Evolutionary conservation across 2,113 vertebrate genomes (phyloP).

Genomic region (Cyprinodon tularosa): DNA sequence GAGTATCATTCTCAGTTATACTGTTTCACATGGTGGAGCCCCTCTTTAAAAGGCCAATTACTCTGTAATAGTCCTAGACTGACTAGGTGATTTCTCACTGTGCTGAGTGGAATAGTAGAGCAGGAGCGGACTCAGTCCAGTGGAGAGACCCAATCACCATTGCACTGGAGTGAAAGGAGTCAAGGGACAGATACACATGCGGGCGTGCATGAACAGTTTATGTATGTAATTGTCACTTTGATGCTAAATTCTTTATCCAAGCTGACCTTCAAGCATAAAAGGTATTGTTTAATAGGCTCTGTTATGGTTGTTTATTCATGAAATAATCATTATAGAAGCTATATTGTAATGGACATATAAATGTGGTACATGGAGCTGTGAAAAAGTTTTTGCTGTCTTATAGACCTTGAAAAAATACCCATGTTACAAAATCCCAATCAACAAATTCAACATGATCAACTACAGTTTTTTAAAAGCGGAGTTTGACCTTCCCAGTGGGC

Average conservation of each 20-base stretch:
- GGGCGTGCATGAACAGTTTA: slow-evolving; percentile 24
- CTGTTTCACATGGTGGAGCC: slow-evolving; percentile 75
- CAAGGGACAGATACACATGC: slow-evolving; percentile 41
- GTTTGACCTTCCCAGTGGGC: no score
- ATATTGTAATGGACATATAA: not conserved
- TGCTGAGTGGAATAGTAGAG: slow-evolving; percentile 69
- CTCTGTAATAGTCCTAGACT: slow-evolving; percentile 74
- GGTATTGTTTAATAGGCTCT: slow-evolving; percentile 17
- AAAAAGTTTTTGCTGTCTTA: not conserved
- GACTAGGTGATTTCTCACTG: slow-evolving; percentile 77
- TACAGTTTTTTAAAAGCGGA: not conserved
- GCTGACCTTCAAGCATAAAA: slow-evolving; percentile 59
- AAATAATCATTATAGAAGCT: slow-evolving; percentile 5
- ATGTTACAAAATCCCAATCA: not conserved
- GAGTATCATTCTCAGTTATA: slow-evolving; percentile 75
- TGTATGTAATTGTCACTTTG: slow-evolving; percentile 53
- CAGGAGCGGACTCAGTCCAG: slow-evolving; percentile 71
- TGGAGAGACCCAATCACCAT: slow-evolving; percentile 74
- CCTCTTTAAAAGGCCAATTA: slow-evolving; percentile 80
- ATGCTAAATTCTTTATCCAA: slow-evolving; percentile 55
- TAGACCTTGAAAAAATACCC: not conserved
- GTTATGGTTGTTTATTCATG: slow-evolving; percentile 8
- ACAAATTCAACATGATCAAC: not conserved
- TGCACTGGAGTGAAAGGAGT: slow-evolving; percentile 64
- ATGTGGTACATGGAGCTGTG: not conserved